A percentile compares a stretch with the other conserved stretches of the same genome.
phyloP scores from a whole-genome alignment of 1,140 invertebrate genomes.

The Drosophila takahashii region DNA sequence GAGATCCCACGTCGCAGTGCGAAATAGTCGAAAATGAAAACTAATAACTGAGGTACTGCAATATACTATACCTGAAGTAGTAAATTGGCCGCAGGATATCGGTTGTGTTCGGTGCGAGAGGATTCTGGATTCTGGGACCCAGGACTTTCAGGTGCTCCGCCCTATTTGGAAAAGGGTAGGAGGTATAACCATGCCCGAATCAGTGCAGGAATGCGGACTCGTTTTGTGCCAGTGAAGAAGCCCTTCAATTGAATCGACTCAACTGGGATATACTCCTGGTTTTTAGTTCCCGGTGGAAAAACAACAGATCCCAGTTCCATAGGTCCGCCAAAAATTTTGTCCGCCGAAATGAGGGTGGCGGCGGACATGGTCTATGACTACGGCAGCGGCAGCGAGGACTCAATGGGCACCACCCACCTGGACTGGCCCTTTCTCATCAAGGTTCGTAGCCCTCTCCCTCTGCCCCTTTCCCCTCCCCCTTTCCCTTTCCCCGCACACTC shows the following conservation, averaged over 20 bases:
- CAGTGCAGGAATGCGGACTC: constrained; percentile 26
- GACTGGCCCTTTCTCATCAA: constrained; percentile 84
- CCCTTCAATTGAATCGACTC: background rate
- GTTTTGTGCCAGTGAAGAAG: constrained; percentile 9
- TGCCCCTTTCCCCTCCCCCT: background rate
- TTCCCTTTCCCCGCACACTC: constrained; percentile 2
- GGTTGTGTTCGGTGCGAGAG: background rate
- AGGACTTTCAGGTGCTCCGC: constrained; percentile 33
- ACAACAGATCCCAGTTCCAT: background rate
- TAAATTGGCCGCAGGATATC: constrained; percentile 4
- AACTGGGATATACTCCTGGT: background rate
- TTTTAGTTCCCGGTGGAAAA: constrained; percentile 1
- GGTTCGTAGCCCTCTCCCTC: constrained; percentile 46
- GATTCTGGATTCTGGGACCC: background rate
- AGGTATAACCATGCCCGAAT: constrained; percentile 10
- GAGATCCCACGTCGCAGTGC: constrained; percentile 26
- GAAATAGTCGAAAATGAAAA: constrained; percentile 27
- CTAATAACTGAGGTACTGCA: background rate
- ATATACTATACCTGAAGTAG: background rate
- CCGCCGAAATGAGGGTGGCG: constrained; percentile 41
- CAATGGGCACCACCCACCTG: constrained; percentile 65
- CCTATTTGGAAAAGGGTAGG: constrained; percentile 27
- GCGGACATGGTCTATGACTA: constrained; percentile 69
- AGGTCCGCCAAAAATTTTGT: constrained; percentile 7
- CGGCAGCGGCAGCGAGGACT: constrained; percentile 49